Conservation (phyloP, 2,113 vertebrate species). For the Mustelus asterias region DNA sequence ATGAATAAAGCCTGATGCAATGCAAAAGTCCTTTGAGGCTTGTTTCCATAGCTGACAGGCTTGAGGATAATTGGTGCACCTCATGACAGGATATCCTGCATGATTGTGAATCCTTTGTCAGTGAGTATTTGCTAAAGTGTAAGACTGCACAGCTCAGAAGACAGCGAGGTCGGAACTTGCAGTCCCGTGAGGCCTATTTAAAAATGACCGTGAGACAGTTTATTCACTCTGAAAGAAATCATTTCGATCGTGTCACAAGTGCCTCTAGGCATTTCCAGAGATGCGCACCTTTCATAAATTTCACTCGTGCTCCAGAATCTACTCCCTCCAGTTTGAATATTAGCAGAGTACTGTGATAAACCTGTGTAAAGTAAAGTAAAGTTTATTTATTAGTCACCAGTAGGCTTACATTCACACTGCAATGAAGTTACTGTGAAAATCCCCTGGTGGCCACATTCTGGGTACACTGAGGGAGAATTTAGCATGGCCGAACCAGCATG, state of each 20-base stretch:
- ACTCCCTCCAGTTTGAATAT: background rate
- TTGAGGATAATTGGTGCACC: background rate
- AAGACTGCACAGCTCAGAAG: background rate
- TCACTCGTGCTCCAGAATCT: background rate
- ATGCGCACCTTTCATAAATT: background rate
- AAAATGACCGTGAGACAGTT: background rate
- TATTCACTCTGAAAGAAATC: background rate
- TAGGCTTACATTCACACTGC: too few species aligned
- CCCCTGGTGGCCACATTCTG: too few species aligned
- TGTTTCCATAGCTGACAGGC: background rate
- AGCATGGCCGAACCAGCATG: too few species aligned
- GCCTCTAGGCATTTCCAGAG: background rate
- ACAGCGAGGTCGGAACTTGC: background rate
- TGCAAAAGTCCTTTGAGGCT: background rate
- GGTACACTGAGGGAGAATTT: too few species aligned
- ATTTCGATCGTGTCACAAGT: background rate
- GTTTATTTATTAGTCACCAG: background rate
- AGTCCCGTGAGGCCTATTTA: background rate
- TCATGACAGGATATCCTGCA: background rate
- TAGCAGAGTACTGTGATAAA: background rate
- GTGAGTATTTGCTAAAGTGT: background rate
- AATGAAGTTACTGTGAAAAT: too few species aligned
- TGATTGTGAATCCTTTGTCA: background rate
- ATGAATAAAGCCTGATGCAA: background rate
- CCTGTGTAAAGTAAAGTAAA: background rate